A percentile compares a stretch with the other conserved stretches of the same genome.
These are phyloP conservation scores for Anisognathus igniventris DNA, from an alignment of 2,797 vertebrate species.

Conservation along the genomic window DNA sequence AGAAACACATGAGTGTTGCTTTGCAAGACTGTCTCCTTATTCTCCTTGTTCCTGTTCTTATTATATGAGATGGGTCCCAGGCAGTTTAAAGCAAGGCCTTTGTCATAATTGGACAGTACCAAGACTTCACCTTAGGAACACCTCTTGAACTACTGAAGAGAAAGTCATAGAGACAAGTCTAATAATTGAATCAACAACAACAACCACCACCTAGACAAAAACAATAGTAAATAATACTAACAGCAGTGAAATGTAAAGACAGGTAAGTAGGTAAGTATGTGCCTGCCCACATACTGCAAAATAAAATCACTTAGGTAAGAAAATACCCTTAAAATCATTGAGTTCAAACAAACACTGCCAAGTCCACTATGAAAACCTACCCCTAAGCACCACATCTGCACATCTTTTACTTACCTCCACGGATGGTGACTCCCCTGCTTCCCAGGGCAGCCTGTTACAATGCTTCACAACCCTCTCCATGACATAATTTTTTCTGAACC, in stretches of 20 bases:
- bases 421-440: background rate
- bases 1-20: background rate
- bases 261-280: background rate
- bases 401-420: background rate
- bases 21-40: background rate
- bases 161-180: background rate
- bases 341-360: background rate
- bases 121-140: background rate
- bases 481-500: background rate
- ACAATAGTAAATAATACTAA: background rate
- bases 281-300: background rate
- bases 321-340: background rate
- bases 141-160: background rate
- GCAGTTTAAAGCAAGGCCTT: background rate
- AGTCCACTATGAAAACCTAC: background rate
- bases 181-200: background rate
- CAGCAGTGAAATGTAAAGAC: background rate
- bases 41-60: background rate
- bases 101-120: background rate
- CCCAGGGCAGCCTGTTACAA: background rate
- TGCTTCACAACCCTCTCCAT: background rate
- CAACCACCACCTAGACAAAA: background rate
- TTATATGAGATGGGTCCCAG: accelerated
- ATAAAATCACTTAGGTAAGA: background rate
- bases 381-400: background rate